Conservation (phyloP, 2,888 invertebrate species). For the Drosophila atroscutellata region DNA sequence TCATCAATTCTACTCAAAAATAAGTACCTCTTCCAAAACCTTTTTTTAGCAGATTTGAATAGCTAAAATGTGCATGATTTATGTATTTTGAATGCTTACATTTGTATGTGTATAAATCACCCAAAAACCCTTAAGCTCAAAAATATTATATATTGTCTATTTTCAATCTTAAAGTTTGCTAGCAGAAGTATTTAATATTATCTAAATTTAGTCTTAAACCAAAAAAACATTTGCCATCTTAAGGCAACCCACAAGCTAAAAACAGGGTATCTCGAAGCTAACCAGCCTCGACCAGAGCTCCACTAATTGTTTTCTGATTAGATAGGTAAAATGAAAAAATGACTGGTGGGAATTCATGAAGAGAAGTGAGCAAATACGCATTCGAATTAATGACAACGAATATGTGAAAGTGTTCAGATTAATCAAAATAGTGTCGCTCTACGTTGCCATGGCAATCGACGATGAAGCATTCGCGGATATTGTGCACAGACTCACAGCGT, state of each 20-base stretch:
- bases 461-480: slow-evolving; percentile 38
- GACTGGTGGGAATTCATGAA: slow-evolving; percentile 1
- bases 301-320: slow-evolving; percentile 1
- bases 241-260: not conserved
- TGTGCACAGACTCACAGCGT: not conserved
- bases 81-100: not conserved
- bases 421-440: slow-evolving; percentile 1
- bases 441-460: slow-evolving; percentile 12
- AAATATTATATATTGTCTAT: not conserved
- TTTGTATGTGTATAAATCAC: not conserved
- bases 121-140: accelerated
- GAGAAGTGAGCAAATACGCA: slow-evolving; percentile 24
- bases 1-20: not conserved
- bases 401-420: slow-evolving; percentile 36
- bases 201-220: too few species aligned
- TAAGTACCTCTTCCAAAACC: not conserved
- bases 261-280: not conserved
- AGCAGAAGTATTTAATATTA: too few species aligned
- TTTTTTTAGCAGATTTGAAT: not conserved
- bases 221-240: not conserved
- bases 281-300: not conserved
- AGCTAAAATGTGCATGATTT: not conserved
- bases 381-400: slow-evolving; percentile 34
- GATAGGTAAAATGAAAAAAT: slow-evolving; percentile 9
- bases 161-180: too few species aligned